phyloP scores from a whole-genome alignment of 2,797 vertebrate genomes.

The Netta rufina region DNA sequence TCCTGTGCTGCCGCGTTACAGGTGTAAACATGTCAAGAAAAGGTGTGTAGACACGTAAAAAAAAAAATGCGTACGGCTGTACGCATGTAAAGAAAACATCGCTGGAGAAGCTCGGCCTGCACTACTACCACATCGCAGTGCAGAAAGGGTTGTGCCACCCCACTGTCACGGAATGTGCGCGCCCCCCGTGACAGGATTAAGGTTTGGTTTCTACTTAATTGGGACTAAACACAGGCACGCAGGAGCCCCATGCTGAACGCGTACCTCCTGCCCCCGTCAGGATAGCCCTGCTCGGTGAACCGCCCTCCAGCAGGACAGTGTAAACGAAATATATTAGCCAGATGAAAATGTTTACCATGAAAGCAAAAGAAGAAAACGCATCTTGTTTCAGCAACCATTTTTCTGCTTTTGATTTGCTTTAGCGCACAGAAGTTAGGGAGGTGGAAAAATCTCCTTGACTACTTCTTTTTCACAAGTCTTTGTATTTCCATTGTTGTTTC shows the following conservation, averaged over 20 bases:
- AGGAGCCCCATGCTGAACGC: slow-evolving; percentile 34
- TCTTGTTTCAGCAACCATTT: not conserved
- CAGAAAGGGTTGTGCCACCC: not conserved
- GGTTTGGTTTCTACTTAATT: not conserved
- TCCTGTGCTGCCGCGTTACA: not conserved
- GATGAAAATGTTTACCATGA: not conserved
- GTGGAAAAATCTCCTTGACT: slow-evolving; percentile 60
- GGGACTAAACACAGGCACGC: not conserved
- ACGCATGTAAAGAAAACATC: not conserved
- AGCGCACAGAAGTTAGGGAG: slow-evolving; percentile 44
- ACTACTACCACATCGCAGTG: fast-evolving
- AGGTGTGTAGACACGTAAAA: no score
- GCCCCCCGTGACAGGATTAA: not conserved
- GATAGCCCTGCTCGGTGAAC: not conserved
- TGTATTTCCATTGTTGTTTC: slow-evolving; percentile 34
- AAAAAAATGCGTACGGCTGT: not conserved
- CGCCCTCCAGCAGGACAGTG: not conserved
- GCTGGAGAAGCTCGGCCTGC: not conserved
- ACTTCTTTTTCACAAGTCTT: slow-evolving; percentile 20
- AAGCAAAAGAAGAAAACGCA: not conserved
- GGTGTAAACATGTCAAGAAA: not conserved
- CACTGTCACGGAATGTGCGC: fast-evolving
- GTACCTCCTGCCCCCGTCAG: not conserved
- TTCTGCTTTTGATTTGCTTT: not conserved
- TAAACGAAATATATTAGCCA: not conserved